Base-by-base conservation (phyloP, 2,797 vertebrate species). In the Halcyon smyrnensis region DNA sequence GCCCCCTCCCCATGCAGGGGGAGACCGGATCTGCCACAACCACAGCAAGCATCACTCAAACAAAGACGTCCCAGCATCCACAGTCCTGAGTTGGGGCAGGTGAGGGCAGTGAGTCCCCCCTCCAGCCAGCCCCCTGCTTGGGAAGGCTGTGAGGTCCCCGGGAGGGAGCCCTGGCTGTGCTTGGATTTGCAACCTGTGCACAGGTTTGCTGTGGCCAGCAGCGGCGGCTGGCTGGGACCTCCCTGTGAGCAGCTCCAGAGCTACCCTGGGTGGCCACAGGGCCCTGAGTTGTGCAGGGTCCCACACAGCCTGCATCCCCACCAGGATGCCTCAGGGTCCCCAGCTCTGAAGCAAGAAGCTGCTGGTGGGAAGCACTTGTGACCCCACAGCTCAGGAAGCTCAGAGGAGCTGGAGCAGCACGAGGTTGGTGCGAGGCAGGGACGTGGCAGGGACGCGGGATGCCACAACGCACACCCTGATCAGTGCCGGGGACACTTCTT, bases 1-100 rank as follows among this genome's bases (percentile, higher is more conserved):
- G 2, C 10, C 45, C 6, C 18, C 30, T 65, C 0, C 0, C 5
- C 4, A 4, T 5, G 28, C 50, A 20, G 41, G 8, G 10, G 23
- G 28, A 60, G 57, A 48, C 8, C 0, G 0, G 37, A 73, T 25
- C 68, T 56, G 56, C 53, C 65, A 45, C 57, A 46, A 11, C 3
- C 34, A 74, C 25, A 43, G n/a, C 0, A 0, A 91, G 51, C 88
- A 45, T 6, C 57, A 11, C 46, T 25, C 3, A 0, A 65, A 15
- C 37, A 27, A 39, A 39, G 36, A n/a, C 48, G n/a, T 92, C 43
- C 48, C 39, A 28, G 71, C 36, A 62, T 12, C 15, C 34, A 14
- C 45, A 43, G 12, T 27, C 51, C 34, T 24, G 32, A 16, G 73
- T 60, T 50, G 41, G 21, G 43, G 7, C n/a, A 37, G 37, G 11